phyloP scores from a whole-genome alignment of 2,888 invertebrate genomes.

The Yponomeuta malinellus region DNA sequence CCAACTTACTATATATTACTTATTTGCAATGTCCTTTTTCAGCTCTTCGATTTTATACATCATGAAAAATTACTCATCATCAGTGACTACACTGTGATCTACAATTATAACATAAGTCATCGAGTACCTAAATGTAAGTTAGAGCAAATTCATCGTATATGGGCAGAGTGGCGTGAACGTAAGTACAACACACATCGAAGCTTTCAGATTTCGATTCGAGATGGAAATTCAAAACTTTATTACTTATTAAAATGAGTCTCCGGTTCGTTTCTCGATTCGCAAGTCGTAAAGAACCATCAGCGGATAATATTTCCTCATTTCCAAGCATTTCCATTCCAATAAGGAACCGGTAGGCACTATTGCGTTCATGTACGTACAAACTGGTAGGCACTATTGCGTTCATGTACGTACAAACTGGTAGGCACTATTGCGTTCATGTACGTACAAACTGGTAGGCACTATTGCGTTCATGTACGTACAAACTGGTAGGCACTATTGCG shows the following conservation, averaged over 20 bases:
- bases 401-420: not conserved
- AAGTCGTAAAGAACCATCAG: not conserved
- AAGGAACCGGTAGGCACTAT: not conserved
- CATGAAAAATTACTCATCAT: not conserved
- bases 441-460: not conserved
- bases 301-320: slow-evolving; percentile 1
- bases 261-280: not conserved
- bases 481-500: not conserved
- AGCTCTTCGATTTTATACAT: not conserved
- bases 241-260: not conserved
- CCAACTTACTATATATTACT: not conserved
- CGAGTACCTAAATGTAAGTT: not conserved
- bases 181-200: not conserved
- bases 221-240: not conserved
- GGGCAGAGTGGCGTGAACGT: not conserved
- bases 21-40: too few relatives aligned
- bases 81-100: not conserved
- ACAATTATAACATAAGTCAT: not conserved
- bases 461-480: not conserved
- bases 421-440: not conserved
- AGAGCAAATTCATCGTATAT: not conserved
- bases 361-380: not conserved
- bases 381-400: not conserved
- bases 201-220: not conserved
- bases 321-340: not conserved